Conservation (phyloP, 1,140 invertebrate species). For the Hylaeus anthracinus region DNA sequence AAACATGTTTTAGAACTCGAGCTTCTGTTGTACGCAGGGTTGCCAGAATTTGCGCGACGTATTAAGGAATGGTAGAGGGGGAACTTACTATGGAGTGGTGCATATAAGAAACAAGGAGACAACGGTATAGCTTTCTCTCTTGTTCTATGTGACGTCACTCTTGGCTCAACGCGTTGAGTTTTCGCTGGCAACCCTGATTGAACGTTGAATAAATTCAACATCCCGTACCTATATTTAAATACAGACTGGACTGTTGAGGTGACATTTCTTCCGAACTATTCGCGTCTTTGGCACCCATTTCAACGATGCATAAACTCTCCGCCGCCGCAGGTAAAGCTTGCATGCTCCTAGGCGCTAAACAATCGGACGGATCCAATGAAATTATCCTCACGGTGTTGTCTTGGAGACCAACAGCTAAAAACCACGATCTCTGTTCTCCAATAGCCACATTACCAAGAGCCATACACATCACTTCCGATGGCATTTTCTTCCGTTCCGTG, state of each 20-base stretch:
- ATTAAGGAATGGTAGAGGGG: too few species aligned
- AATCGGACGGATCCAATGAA: conserved; percentile 97
- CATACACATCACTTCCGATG: conserved; percentile 99
- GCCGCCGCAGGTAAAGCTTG: conserved; percentile 98
- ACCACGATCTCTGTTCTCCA: conserved; percentile 97
- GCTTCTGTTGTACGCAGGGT: too few species aligned
- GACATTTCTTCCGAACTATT: conserved; percentile 81
- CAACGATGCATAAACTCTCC: conserved; percentile 98
- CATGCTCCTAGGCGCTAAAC: conserved; percentile 95
- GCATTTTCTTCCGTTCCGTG: conserved; percentile 97
- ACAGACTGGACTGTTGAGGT: conserved; percentile 87
- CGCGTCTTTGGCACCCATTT: conserved; percentile 87
- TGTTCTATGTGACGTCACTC: too few species aligned
- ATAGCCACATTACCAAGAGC: conserved; percentile 96
- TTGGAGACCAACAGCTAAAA: conserved; percentile 97
- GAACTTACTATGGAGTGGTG: too few species aligned
- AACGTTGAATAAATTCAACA: conserved; percentile 1
- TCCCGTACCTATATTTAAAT: conserved; percentile 94
- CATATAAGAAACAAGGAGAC: too few species aligned
- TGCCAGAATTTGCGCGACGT: too few species aligned
- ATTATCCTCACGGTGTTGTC: conserved; percentile 99
- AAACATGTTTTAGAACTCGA: not conserved
- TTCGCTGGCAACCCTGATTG: too few species aligned
- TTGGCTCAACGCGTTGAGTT: too few species aligned
- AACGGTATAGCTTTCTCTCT: too few species aligned